Evolutionary conservation across 1,140 invertebrate genomes (phyloP).

Genomic region (Parasteatoda tepidariorum): DNA sequence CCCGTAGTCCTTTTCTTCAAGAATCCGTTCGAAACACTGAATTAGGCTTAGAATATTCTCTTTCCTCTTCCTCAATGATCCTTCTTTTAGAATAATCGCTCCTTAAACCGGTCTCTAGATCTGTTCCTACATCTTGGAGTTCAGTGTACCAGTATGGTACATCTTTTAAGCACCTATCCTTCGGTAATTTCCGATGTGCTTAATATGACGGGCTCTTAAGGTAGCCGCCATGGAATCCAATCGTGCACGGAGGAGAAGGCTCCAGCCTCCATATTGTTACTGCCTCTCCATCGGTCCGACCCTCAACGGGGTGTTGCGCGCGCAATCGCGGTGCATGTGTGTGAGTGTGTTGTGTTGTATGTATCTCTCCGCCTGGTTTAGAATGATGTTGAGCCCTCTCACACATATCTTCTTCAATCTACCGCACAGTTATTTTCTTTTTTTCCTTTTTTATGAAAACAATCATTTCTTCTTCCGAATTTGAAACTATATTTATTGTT

Average conservation of each 20-base stretch:
- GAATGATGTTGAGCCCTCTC: no score
- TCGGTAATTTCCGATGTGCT: background rate
- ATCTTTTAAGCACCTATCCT: background rate
- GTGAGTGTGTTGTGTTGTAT: background rate
- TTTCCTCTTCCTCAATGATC: background rate
- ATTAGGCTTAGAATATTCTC: background rate
- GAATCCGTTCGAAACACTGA: background rate
- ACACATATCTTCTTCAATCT: no score
- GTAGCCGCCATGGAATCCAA: background rate
- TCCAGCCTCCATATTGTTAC: background rate
- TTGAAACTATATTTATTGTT: no score
- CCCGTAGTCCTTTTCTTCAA: constrained; percentile 13
- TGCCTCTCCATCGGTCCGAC: background rate
- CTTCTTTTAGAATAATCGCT: background rate
- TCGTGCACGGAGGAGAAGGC: background rate
- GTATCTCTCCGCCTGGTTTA: background rate
- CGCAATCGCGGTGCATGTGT: background rate
- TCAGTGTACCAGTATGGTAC: background rate
- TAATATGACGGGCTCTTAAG: background rate
- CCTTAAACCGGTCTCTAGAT: background rate
- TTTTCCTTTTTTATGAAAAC: no score
- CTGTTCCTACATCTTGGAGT: constrained; percentile 6
- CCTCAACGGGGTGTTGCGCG: background rate
- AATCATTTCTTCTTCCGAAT: no score
- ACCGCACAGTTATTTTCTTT: no score